phyloP scores from a whole-genome alignment of 1,140 invertebrate genomes.

The Cyclina sinensis region DNA sequence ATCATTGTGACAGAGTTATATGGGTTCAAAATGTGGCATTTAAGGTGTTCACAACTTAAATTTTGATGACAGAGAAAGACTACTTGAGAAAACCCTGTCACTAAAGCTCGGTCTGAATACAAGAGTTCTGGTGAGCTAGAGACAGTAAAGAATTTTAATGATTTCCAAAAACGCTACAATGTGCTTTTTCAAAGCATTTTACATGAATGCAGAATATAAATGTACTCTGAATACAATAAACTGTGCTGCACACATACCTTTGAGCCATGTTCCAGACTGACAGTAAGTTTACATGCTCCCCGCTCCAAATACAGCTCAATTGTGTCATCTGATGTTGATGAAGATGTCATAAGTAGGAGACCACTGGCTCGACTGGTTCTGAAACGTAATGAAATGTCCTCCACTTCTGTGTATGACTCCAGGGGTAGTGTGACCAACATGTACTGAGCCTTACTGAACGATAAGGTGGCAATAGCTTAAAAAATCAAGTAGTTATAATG shows the following conservation, averaged over 20 bases:
- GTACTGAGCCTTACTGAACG: slow-evolving; percentile 95
- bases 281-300: slow-evolving; percentile 92
- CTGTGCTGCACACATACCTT: slow-evolving; percentile 89
- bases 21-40: too few species aligned
- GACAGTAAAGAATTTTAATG: too few species aligned
- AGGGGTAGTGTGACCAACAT: slow-evolving; percentile 93
- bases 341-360: slow-evolving; percentile 87
- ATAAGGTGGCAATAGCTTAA: slow-evolving; percentile 94
- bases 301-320: slow-evolving; percentile 94
- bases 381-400: slow-evolving; percentile 96
- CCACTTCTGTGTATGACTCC: slow-evolving; percentile 95
- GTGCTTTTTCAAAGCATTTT: too few species aligned
- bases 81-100: too few species aligned
- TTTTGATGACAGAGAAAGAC: too few species aligned
- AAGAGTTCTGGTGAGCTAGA: too few species aligned
- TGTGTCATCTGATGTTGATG: slow-evolving; percentile 92
- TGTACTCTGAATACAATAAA: not conserved
- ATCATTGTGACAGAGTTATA: too few species aligned
- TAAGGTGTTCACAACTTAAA: too few species aligned
- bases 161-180: too few species aligned
- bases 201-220: not conserved
- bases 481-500: too few species aligned
- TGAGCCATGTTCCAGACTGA: slow-evolving; percentile 94
- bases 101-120: too few species aligned
- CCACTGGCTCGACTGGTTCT: slow-evolving; percentile 91